These are phyloP conservation scores for Sitobion miscanthi DNA, from an alignment of 1,140 invertebrate genomes.

Conservation along the genomic window DNA sequence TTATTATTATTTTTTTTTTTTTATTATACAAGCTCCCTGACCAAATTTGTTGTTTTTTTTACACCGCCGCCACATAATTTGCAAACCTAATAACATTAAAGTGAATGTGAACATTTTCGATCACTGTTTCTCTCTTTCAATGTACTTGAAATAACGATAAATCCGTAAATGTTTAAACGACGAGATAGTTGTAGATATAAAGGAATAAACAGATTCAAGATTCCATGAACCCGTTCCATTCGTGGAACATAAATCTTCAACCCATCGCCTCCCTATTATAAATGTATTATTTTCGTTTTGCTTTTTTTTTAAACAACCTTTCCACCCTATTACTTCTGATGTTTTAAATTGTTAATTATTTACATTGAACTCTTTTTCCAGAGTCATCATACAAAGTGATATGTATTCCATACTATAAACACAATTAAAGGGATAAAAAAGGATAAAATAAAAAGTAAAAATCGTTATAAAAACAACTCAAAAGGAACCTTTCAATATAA, in stretches of 20 bases:
- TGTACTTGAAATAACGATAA: neutral
- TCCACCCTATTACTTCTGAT: neutral
- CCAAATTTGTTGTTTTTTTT: conserved; percentile 23
- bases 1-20: neutral
- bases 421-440: neutral
- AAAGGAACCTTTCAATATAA: no score
- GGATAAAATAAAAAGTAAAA: no score
- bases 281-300: neutral
- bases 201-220: neutral
- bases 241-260: neutral
- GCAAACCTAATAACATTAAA: neutral
- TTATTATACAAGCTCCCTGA: neutral
- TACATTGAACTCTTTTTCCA: neutral
- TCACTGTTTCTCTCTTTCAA: neutral
- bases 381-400: neutral
- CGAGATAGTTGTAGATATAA: neutral
- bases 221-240: neutral
- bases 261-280: neutral
- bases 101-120: neutral
- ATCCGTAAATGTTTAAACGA: neutral
- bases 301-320: neutral
- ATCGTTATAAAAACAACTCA: no score
- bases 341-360: neutral
- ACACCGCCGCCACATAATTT: neutral
- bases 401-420: neutral